phyloP scores from a whole-genome alignment of 2,113 vertebrate species.

The Camelus dromedarius region DNA sequence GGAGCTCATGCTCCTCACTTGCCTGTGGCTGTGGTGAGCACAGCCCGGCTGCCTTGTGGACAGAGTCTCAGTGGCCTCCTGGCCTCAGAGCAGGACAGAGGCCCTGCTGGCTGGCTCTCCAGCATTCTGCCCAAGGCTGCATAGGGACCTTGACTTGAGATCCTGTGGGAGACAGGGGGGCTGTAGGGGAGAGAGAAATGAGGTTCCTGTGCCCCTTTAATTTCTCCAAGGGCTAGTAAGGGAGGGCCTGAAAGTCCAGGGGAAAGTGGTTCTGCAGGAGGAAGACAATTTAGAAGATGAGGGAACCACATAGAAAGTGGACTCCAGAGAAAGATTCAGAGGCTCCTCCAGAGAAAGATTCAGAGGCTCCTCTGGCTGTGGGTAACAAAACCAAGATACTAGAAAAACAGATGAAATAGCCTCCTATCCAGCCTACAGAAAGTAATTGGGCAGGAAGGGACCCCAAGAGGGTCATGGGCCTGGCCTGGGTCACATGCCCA shows the following conservation, averaged over 20 bases:
- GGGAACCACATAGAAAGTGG: background rate
- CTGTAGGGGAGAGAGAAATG: background rate
- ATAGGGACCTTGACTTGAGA: background rate
- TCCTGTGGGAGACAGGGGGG: background rate
- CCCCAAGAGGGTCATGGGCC: background rate
- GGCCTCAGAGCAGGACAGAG: background rate
- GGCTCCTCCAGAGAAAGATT: background rate
- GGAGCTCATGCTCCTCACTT: background rate
- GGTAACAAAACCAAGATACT: background rate
- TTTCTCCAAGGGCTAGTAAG: background rate
- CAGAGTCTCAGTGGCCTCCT: background rate
- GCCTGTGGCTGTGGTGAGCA: background rate
- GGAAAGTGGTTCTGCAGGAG: background rate
- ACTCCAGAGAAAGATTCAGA: background rate
- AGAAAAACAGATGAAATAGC: background rate
- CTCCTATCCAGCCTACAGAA: background rate
- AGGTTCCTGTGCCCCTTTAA: background rate
- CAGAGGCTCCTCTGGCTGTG: background rate
- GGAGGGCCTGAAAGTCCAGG: background rate
- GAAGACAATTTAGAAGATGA: background rate
- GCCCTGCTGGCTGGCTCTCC: background rate
- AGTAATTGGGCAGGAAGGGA: background rate
- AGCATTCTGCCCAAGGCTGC: background rate
- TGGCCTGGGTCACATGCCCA: background rate
- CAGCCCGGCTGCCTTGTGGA: background rate